Evolutionary conservation across 2,888 invertebrate species (phyloP), one percentile per base, ranked within the genome.

Genomic region (Eumerus sabulonum): DNA sequence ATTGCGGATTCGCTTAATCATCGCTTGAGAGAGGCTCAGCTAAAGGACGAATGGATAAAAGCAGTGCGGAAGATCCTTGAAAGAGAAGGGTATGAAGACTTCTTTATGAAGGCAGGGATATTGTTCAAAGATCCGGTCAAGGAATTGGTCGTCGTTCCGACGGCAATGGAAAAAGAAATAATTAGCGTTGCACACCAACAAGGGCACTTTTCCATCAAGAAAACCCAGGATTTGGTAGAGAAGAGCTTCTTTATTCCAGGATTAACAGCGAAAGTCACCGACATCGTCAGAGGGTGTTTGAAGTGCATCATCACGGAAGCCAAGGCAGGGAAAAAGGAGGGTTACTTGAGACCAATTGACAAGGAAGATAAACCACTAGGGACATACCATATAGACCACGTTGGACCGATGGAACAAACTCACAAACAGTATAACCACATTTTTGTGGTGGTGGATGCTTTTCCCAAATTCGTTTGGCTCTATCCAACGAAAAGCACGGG

Each of bases 101-200:
- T 50, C 9, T 62, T 11, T 13, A 1, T 50, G 1, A 62, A 63
- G 2, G 1, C 40, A 9, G 57, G 40, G 27, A 36, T 72, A 2
- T 9, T 77, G 1, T 63, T 35, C 45, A 70, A 72, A 9, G 18
- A 18, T 12, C 16, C 40, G 1, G 62, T 54, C 1, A 38, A 51
- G 27, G 35, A 66, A 0, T 4, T 84, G 1, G 62, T 86, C 4
- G 84, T 86, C 0, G 82, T 87, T 13, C 87, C 88, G 0, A 84
- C 81, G 35, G n/a, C 14, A 1, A 84, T 89, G 85, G 59, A 36
- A 0, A 7, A 19, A 11, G 84, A 87, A 57, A 83, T 88, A 3
- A 87, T 88, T 5, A 79, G 79, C 57, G 84, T 53, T 17, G 81
- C 79, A 27, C 27, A 27, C 7, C 27, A 27, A 27, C 27, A 27